Percentiles rank a stretch among this genome's conserved stretches.
These are phyloP conservation scores for Spilogale gracilis DNA, from an alignment of 2,113 vertebrate genomes.

Conservation along the genomic window DNA sequence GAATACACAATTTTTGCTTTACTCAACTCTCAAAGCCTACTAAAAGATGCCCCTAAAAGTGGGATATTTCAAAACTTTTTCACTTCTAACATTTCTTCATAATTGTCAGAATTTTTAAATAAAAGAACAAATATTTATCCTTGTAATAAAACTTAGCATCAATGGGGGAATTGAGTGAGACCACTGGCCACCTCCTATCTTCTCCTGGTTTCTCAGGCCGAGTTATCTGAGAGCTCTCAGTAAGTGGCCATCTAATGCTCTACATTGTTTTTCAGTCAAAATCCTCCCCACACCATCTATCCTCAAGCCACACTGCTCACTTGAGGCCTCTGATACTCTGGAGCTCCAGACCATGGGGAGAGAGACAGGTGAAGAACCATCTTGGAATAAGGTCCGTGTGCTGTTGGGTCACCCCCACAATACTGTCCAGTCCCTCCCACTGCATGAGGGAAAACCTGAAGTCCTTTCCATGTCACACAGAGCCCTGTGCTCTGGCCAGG, in stretches of 20 bases:
- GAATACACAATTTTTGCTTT: not conserved
- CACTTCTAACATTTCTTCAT: not conserved
- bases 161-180: too few relatives aligned
- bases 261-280: not conserved
- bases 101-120: not conserved
- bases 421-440: not conserved
- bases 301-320: rapidly evolving
- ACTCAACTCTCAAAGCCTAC: not conserved
- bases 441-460: not conserved
- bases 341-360: rapidly evolving
- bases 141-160: not conserved
- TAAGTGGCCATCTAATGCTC: not conserved
- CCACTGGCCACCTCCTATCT: not conserved
- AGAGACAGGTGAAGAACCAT: not conserved
- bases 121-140: not conserved
- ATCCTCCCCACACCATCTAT: rapidly evolving
- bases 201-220: rapidly evolving
- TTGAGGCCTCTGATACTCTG: not conserved
- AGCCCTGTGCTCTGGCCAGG: rapidly evolving
- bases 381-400: not conserved
- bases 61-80: not conserved
- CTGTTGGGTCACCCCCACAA: rapidly evolving
- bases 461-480: not conserved
- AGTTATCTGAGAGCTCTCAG: rapidly evolving
- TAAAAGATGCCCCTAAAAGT: not conserved